Evolutionary conservation across 2,888 invertebrate genomes (phyloP).

Genomic region (Gibbula magus): DNA sequence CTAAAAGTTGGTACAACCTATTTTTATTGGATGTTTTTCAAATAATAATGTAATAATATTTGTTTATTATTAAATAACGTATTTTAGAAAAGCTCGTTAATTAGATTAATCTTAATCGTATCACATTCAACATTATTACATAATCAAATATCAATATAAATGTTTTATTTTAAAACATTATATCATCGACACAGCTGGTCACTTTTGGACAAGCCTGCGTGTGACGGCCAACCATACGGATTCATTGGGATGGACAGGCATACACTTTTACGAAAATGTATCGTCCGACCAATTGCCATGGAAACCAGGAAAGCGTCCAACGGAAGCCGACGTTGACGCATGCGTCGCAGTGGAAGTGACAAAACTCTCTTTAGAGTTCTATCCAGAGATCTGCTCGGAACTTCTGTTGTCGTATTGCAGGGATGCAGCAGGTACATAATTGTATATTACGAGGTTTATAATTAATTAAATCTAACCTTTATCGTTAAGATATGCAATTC

Average conservation of each 20-base stretch:
- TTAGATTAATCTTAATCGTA: too few relatives aligned
- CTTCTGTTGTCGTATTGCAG: background rate
- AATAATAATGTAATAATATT: too few relatives aligned
- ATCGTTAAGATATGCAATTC: too few relatives aligned
- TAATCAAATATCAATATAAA: too few relatives aligned
- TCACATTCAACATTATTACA: too few relatives aligned
- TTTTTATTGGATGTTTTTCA: too few relatives aligned
- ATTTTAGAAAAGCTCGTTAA: too few relatives aligned
- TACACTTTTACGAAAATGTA: background rate
- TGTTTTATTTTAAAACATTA: background rate
- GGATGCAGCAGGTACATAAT: background rate
- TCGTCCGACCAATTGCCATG: background rate
- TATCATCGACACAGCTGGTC: background rate
- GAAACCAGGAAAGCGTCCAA: slow-evolving; percentile 2
- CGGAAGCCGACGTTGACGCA: background rate
- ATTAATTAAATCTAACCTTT: too few relatives aligned
- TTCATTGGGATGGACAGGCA: background rate
- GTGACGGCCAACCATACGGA: background rate
- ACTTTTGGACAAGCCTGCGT: background rate
- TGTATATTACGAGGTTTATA: too few relatives aligned
- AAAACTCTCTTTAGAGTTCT: background rate
- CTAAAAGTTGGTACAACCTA: too few relatives aligned
- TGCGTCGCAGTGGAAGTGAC: slow-evolving; percentile 9
- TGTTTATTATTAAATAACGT: too few relatives aligned
- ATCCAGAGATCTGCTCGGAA: background rate